Evolutionary conservation across 2,888 invertebrate species (phyloP), one percentile per base, ranked within the genome.

Genomic region (Gisinianus flammeolus): DNA sequence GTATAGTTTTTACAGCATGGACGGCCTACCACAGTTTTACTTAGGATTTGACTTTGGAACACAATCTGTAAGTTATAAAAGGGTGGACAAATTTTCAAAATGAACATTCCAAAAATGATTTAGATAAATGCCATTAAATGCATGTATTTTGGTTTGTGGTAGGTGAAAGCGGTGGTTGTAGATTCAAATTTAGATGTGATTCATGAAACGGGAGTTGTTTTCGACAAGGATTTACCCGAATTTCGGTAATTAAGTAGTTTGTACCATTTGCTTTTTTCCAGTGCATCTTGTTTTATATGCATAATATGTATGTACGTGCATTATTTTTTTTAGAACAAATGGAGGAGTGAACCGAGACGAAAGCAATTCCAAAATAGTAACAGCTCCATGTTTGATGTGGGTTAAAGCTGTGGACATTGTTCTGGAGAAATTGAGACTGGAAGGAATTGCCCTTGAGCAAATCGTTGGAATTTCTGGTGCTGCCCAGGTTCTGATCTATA

Each of bases 391-490:
- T 0, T 88, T 94, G 31, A 93, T 98, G 92, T 98, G 97, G 97
- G 92, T 98, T 8, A 96, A 97, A 88, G 96, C 97, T 0, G 87
- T 98, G 66, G 98, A 98, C 86, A 91, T 97, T 89, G 90, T 96
- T 2, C 89, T 98, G 88, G 94, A 95, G 86, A 91, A 93, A 80
- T 89, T 98, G 44, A 91, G 93, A 44, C 91, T 93, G 2, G 91
- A 91, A 73, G 94, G 94, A 10, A 93, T 94, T 0, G 94, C 95
- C 87, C 94, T 97, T 85, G 91, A 91, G 26, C 91, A 90, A 81
- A 92, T 98, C n/a, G 90, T 89, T 0, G 94, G 94, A 0, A 88
- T 98, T 78, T 95, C 96, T 19, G 98, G 97, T 0, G 93, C 94
- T 81, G 97, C 93, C 2, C 97, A 96, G 92, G 96, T 96, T 88